Evolutionary conservation across 1,140 invertebrate genomes (phyloP), one percentile per base, ranked within the genome.

Genomic region (Antheraea pernyi): DNA sequence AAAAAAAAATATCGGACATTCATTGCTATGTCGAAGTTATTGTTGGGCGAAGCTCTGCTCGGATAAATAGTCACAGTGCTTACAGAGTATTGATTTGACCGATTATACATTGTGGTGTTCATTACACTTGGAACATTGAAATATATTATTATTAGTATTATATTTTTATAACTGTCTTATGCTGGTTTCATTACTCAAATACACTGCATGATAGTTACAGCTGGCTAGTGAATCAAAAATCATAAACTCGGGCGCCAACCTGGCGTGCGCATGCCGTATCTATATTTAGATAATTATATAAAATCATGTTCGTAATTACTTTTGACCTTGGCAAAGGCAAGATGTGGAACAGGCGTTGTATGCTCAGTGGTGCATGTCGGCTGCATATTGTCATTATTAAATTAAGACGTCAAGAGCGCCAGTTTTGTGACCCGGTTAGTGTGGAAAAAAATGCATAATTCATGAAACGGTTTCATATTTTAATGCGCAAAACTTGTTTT

Each of bases 281-380:
- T 70, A 67, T 68, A 70, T 74, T 74, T 66, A 74, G 73, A 71
- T 71, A 71, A 74, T 70, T 74, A 68, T 74, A 61, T 71, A 71
- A 74, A 71, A 71, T 74, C 64, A 69, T 71, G 64, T 69, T 65
- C 67, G 67, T 81, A 82, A 83, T 70, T 77, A 78, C 75, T 77
- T 46, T 74, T 78, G 77, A 80, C 84, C 84, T 86, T 83, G 78
- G 69, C 75, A 78, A 67, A 78, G 68, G 75, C 81, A 82, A 78
- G 75, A 78, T 74, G 79, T 86, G 70, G 77, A 80, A 82, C 79
- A 79, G 73, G 77, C 73, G 74, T 77, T 71, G 69, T 22, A 63
- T 74, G 76, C 78, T 79, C 80, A 76, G 78, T 83, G 69, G 71
- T 79, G 76, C 80, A 81, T 74, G 73, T 70, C 74, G 70, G 66